These are phyloP conservation scores for Syndactyla subalaris DNA, from an alignment of 2,797 vertebrate genomes.

Conservation along the genomic window DNA sequence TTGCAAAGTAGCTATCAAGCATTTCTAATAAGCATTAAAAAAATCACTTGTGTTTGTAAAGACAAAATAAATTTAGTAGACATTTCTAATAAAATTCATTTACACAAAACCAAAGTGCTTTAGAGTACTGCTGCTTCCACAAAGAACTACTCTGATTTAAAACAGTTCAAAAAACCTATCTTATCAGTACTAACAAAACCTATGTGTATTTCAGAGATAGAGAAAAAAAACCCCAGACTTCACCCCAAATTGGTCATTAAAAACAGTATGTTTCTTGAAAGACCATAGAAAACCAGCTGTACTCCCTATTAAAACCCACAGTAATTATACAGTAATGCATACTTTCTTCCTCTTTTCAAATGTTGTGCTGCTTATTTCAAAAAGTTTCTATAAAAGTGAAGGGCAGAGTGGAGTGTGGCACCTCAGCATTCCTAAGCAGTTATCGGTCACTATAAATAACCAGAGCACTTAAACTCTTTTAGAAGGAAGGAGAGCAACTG, in stretches of 20 bases:
- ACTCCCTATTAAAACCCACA: background rate
- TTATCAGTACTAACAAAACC: background rate
- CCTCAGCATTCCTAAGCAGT: background rate
- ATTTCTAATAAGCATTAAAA: background rate
- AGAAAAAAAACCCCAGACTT: background rate
- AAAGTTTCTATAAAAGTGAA: background rate
- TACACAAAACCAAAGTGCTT: background rate
- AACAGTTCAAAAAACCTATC: background rate
- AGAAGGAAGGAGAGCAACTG: background rate
- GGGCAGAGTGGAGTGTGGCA: background rate
- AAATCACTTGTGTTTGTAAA: background rate
- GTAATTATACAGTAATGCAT: background rate
- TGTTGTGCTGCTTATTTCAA: background rate
- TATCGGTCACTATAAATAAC: background rate
- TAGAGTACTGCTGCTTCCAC: background rate
- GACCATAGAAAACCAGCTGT: background rate
- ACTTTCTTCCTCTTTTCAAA: background rate
- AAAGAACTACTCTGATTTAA: background rate
- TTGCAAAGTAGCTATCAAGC: background rate
- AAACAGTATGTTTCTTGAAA: background rate
- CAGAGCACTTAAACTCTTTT: background rate
- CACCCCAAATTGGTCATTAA: background rate
- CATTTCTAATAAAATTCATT: background rate
- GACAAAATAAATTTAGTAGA: background rate
- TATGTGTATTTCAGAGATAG: background rate